Conservation (phyloP, 2,888 invertebrate genomes). For the Pristionchus exspectatus region DNA sequence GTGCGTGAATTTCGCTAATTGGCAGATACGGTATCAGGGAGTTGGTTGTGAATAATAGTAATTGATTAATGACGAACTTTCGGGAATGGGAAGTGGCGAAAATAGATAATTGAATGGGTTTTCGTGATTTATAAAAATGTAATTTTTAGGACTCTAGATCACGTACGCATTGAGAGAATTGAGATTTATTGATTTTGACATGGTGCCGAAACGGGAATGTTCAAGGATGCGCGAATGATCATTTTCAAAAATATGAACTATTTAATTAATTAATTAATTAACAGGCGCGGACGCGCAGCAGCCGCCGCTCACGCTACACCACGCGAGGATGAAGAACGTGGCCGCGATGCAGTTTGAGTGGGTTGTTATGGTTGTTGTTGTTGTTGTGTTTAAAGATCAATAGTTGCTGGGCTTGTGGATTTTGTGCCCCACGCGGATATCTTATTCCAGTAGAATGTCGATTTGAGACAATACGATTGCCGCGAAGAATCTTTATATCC, state of each 20-base stretch:
- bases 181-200: no score
- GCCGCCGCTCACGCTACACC: constrained; percentile 53
- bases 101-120: no score
- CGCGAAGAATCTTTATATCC: no score
- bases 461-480: no score
- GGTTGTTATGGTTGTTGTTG: background rate
- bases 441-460: no score
- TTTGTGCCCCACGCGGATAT: no score
- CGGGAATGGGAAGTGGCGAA: background rate
- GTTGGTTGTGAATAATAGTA: background rate
- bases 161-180: background rate
- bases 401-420: no score
- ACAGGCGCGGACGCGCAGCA: background rate
- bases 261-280: background rate
- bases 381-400: no score
- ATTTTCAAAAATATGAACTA: background rate
- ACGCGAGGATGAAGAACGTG: constrained; percentile 49
- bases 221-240: no score
- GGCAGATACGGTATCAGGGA: background rate
- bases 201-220: no score
- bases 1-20: no score
- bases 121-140: no score
- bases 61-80: background rate
- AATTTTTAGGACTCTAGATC: background rate
- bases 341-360: constrained; percentile 53